Conservation (phyloP, 2,888 invertebrate genomes). For the Drosophila subsilvestris region DNA sequence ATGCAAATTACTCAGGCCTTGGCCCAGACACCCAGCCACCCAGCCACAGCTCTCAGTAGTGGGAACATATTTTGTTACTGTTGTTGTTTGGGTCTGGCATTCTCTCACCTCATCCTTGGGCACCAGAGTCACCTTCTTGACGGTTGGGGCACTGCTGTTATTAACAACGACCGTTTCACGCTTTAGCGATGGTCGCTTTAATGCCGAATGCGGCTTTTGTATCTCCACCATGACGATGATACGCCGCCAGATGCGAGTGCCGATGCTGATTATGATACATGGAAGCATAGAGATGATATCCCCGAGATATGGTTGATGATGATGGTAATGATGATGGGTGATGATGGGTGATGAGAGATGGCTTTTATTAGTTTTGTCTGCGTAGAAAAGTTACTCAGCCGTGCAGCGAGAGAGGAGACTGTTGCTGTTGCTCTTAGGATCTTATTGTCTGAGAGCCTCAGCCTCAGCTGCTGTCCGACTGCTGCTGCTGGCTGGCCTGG, state of each 20-base stretch:
- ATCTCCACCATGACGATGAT: conserved; percentile 81
- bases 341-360: conserved; percentile 30
- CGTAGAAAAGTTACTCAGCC: conserved; percentile 33
- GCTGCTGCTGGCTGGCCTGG: conserved; percentile 22
- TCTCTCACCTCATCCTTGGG: conserved; percentile 84
- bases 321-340: background rate
- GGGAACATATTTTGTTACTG: too few species aligned
- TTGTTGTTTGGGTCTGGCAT: conserved; percentile 18
- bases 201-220: conserved; percentile 83
- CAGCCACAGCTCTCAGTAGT: too few species aligned
- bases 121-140: conserved; percentile 84
- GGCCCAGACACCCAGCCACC: too few species aligned
- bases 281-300: background rate
- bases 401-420: conserved; percentile 32
- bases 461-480: background rate
- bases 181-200: conserved; percentile 82
- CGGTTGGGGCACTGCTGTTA: conserved; percentile 82
- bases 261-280: conserved; percentile 16
- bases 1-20: background rate
- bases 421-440: background rate
- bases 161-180: conserved; percentile 84
- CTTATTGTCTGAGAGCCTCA: conserved; percentile 8
- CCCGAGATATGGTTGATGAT: conserved; percentile 18
- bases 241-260: conserved; percentile 19
- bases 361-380: conserved; percentile 42